Conservation (phyloP, 2,113 vertebrate genomes). For the Centrocercus urophasianus region DNA sequence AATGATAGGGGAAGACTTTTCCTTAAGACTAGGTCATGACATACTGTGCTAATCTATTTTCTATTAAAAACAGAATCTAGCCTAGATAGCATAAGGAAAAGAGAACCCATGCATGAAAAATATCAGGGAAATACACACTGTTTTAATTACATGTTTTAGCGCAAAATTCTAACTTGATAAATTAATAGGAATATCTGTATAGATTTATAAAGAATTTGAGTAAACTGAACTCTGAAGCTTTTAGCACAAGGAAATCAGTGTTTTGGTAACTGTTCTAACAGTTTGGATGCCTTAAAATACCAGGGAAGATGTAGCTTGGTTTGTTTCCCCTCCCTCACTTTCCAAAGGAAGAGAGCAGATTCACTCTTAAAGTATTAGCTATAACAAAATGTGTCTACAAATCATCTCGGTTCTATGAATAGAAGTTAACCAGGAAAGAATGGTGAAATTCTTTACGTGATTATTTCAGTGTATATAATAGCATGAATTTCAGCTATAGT, state of each 20-base stretch:
- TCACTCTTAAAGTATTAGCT: not conserved
- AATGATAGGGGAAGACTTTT: not conserved
- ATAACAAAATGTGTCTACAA: not conserved
- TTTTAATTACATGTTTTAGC: not conserved
- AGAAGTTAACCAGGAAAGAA: not conserved
- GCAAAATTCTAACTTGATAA: not conserved
- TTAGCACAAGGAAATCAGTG: not conserved
- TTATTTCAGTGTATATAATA: not conserved
- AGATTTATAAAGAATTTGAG: not conserved
- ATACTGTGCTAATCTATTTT: not conserved
- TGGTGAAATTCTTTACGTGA: not conserved
- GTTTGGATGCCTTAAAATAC: not conserved
- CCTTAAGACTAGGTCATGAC: not conserved
- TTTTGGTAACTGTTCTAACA: not conserved
- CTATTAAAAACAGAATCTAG: not conserved
- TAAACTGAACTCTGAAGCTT: not conserved
- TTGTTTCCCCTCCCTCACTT: rapidly evolving
- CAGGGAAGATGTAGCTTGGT: not conserved
- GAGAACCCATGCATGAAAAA: not conserved
- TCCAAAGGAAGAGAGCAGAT: not conserved
- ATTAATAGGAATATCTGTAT: not conserved
- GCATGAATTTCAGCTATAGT: not conserved
- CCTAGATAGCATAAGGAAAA: not conserved
- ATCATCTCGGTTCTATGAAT: not conserved
- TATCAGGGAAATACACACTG: rapidly evolving